Percentiles rank a stretch among this genome's conserved stretches.
These are phyloP conservation scores for Seira musarum DNA, from an alignment of 2,888 invertebrate species.

Conservation along the genomic window DNA sequence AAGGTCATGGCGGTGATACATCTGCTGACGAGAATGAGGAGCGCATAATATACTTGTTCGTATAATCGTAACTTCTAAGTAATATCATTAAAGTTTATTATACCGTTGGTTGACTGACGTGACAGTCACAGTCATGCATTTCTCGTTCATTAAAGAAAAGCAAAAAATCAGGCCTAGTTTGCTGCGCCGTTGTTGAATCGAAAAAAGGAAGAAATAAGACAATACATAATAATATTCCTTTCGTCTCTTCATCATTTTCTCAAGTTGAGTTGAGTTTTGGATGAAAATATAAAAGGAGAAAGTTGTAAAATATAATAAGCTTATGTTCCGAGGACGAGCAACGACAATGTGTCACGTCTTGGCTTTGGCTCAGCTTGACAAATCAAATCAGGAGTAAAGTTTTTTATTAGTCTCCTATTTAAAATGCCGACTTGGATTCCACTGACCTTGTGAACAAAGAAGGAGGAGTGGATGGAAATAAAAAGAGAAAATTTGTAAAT, in stretches of 20 bases:
- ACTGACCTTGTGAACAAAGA: not conserved
- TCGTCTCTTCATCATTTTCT: not conserved
- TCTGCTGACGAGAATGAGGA: too few species aligned
- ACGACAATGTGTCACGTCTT: too few species aligned
- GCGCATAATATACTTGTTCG: too few species aligned
- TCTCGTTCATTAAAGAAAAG: not conserved
- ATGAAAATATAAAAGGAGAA: not conserved
- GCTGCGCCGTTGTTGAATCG: not conserved
- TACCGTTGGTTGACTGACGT: not conserved
- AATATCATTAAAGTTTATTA: not conserved
- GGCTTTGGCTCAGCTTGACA: not conserved
- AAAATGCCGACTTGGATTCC: too few species aligned
- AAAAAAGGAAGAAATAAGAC: not conserved
- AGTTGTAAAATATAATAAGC: not conserved
- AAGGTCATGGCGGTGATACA: not conserved
- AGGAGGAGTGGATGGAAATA: not conserved
- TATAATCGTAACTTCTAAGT: not conserved
- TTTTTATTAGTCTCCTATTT: not conserved
- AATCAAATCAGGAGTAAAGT: not conserved
- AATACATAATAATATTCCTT: not conserved
- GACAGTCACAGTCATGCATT: not conserved
- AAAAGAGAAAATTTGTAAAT: not conserved
- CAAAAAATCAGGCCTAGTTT: not conserved
- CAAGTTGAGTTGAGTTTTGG: not conserved
- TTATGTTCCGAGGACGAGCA: not conserved